Evolutionary conservation across 2,113 vertebrate genomes (phyloP), one percentile per base, ranked within the genome.

Genomic region (Hippocampus zosterae): DNA sequence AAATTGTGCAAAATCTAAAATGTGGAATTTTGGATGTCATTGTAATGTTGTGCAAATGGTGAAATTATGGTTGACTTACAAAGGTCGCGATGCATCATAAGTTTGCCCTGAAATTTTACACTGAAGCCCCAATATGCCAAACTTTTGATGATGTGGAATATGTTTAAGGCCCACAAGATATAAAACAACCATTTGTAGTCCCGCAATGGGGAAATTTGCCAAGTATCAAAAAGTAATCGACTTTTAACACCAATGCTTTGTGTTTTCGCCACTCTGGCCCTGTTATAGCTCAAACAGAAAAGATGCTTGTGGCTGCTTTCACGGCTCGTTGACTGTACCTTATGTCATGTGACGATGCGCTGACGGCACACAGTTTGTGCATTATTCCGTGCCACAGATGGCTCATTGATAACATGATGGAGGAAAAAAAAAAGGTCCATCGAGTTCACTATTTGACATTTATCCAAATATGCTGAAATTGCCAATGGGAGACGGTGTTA

Each of bases 401-500:
- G 42, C 42, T 27, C 42, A 65, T 65, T 46, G 42, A 65, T 25
- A 25, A 44, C 42, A 65, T 44, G 41, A 65, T 65, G 46, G 9
- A n/a, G 25, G 23, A 12, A 23, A 13, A 23, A 23, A 37, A 37
- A 21, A 64, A 64, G n/a, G 9, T 2, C 10, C n/a, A 6, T 42
- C 12, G 5, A 13, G 61, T 40, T 42, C 61, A 41, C 41, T 42
- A 42, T n/a, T 23, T 41, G 8, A 29, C 57, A 60, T 60, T 33
- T 5, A 18, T 29, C 18, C 15, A 8, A 33, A 21, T 62, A 3
- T 8, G 41, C 8, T 21, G 37, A 41, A 41, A 23, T 41, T 64
- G 61, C 33, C 12, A 42, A 76, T 75, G 71, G 41, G 68, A 72
- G 16, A 71, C 57, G 13, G 12, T 79, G 64, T 48, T 75, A 61